Base-by-base conservation (phyloP, 23 tunicate genomes). In the Trididemnum miniatum region DNA sequence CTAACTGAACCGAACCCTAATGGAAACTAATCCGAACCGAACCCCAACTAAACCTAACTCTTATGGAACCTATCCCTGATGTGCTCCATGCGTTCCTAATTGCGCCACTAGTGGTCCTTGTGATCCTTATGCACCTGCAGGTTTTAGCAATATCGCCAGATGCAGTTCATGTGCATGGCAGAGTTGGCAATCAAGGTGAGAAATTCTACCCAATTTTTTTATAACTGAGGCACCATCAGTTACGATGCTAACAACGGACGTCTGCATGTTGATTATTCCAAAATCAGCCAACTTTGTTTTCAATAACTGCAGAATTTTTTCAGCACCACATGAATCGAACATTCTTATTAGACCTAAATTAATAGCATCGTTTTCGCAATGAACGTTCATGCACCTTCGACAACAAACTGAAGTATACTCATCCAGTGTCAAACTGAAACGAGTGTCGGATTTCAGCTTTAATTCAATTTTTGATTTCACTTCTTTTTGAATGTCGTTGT, bases 281-380 rank as follows among this genome's bases (percentile, higher is more conserved):
- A 74, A 37, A 74, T 74, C 79, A 67, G 60, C 60, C 60, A 74
- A 49, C 62, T 74, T 59, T 49, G 37, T 74, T 20, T 74, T 26
- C 79, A 24, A 49, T 59, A 74, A 5, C 62, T 74, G 79, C 12
- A 7, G 25, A 67, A 67, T 31, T 67, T 31, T 67, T 38, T 33
- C 38, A 67, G 75, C 37, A 37, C 37, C 28, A 31, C 75, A 67
- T 32, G 75, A 67, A 12, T 67, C 38, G 32, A 67, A 24, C 75
- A 32, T 67, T 32, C 75, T 31, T 67, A 67, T 67, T 31, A 67
- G 75, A 67, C 75, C 38, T 24, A 31, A 67, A 9, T 67, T 67
- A 31, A 67, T 67, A 67, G 75, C 75, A 67, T 67, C 38, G 75
- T 67, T 67, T 67, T 67, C 26, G 75, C 75, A 67, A 33, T 67